Percentiles rank a stretch among this genome's conserved stretches.
Evolutionary conservation across 1,140 invertebrate genomes (phyloP).

Genomic region (Bombus waltoni): DNA sequence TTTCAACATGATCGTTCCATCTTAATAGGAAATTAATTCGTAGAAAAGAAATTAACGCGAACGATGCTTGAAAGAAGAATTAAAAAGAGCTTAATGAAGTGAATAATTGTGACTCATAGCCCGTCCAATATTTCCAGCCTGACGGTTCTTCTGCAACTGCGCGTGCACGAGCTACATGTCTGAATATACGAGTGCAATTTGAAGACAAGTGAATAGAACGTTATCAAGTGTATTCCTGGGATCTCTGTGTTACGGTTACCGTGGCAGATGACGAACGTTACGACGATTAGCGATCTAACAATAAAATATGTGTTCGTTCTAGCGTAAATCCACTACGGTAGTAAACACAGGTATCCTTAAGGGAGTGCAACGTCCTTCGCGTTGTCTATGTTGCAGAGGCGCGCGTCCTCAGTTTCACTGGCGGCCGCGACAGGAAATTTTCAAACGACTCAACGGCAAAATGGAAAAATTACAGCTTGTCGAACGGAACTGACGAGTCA

Average conservation of each 20-base stretch:
- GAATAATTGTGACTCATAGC: too few relatives aligned
- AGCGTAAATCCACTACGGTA: constrained; percentile 24
- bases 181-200: too few relatives aligned
- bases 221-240: too few relatives aligned
- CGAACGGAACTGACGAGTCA: neutral
- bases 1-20: too few relatives aligned
- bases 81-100: too few relatives aligned
- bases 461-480: constrained; percentile 4
- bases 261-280: neutral
- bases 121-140: too few relatives aligned
- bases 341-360: constrained; percentile 6
- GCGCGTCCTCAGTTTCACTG: neutral
- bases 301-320: constrained; percentile 23
- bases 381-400: neutral
- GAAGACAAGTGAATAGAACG: too few relatives aligned
- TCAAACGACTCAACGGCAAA: neutral
- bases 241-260: constrained; percentile 13
- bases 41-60: too few relatives aligned
- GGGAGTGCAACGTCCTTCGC: constrained; percentile 34
- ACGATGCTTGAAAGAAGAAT: too few relatives aligned
- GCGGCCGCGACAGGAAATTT: neutral
- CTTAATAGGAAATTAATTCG: too few relatives aligned
- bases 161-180: too few relatives aligned
- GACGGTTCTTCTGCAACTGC: too few relatives aligned
- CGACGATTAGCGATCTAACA: constrained; percentile 25